phyloP scores from a whole-genome alignment of 2,888 invertebrate genomes.

The Chymomyza fuscimana region DNA sequence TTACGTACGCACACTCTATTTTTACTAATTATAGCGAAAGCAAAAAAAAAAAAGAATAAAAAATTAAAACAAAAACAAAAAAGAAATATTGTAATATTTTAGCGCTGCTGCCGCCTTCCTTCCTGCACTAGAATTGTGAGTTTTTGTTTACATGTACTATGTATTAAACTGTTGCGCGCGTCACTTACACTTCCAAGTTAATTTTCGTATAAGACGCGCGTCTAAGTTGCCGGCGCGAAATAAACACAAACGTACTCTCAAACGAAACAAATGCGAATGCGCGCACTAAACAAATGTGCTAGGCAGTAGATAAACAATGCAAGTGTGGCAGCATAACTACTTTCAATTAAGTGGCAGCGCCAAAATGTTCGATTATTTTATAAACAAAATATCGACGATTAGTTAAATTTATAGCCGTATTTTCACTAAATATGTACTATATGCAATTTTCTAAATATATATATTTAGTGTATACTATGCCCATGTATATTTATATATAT shows the following conservation, averaged over 20 bases:
- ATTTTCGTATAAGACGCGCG: conserved; percentile 56
- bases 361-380: too few species aligned
- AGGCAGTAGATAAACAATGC: too few species aligned
- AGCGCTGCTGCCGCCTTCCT: neutral
- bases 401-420: too few species aligned
- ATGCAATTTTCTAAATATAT: too few species aligned
- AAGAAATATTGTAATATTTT: neutral
- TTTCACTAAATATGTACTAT: too few species aligned
- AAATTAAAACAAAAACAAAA: neutral
- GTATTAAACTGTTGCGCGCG: conserved; percentile 58
- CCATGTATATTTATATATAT: too few species aligned
- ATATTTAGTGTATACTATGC: too few species aligned
- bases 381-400: too few species aligned
- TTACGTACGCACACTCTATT: conserved; percentile 46
- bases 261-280: neutral
- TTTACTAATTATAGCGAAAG: conserved; percentile 33
- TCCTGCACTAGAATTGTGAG: conserved; percentile 11
- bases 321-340: too few species aligned
- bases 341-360: too few species aligned
- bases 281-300: too few species aligned
- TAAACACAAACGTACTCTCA: neutral
- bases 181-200: conserved; percentile 44
- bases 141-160: conserved; percentile 15
- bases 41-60: neutral
- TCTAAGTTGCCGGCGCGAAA: neutral